Conservation (phyloP, 1,140 invertebrate species). For the Pachyrhynchus sulphureomaculatus region DNA sequence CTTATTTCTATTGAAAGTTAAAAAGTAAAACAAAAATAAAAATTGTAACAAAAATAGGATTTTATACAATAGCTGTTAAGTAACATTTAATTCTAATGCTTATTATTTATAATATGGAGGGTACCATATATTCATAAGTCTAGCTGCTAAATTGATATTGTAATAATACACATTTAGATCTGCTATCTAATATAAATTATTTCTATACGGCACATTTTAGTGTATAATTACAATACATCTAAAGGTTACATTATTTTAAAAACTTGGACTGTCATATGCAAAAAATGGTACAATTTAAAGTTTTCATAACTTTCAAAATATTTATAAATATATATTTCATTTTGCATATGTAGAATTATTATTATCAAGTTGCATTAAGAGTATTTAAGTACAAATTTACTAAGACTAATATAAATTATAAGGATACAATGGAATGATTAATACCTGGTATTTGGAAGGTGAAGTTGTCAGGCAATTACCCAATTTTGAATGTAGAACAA, state of each 20-base stretch:
- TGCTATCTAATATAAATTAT: conserved; percentile 21
- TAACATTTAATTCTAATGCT: conserved; percentile 50
- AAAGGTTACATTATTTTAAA: conserved; percentile 32
- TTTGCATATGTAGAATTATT: conserved; percentile 49
- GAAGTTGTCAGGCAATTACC: not conserved
- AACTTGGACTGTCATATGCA: conserved; percentile 48
- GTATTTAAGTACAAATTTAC: conserved; percentile 38
- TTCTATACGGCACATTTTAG: conserved; percentile 11
- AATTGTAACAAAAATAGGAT: conserved; percentile 45
- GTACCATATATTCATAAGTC: conserved; percentile 52
- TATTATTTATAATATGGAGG: conserved; percentile 49
- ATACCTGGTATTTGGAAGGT: not conserved
- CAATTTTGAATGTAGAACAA: not conserved
- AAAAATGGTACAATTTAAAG: conserved; percentile 39
- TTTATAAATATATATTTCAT: conserved; percentile 37
- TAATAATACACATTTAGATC: conserved; percentile 37
- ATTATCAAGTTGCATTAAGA: conserved; percentile 45
- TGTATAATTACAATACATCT: conserved; percentile 34
- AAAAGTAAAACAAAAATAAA: conserved; percentile 18
- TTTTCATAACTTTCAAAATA: conserved; percentile 40
- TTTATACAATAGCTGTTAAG: conserved; percentile 52
- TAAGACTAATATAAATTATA: conserved; percentile 26
- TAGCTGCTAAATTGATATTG: conserved; percentile 46
- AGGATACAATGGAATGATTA: conserved; percentile 28
- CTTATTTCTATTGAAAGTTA: not conserved